A percentile compares a stretch with the other conserved stretches of the same genome.
phyloP scores from a whole-genome alignment of 1,140 invertebrate species.

The Nixonia krombeini region DNA sequence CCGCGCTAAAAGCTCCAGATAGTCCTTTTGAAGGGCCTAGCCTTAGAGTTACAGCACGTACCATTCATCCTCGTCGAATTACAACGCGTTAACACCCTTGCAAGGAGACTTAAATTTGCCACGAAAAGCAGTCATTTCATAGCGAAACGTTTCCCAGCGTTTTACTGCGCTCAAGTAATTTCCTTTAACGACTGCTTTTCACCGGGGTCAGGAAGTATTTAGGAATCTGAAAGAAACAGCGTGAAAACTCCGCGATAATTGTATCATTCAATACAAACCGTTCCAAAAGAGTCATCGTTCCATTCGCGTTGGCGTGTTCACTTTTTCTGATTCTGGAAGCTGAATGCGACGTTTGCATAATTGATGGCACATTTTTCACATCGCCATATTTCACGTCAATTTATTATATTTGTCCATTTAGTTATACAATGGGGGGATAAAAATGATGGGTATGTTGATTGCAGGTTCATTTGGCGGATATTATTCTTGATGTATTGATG shows the following conservation, averaged over 20 bases:
- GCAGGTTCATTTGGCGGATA: too few relatives aligned
- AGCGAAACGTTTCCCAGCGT: constrained; percentile 24
- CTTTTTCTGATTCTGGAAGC: neutral
- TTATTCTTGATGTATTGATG: too few relatives aligned
- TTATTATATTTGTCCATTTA: too few relatives aligned
- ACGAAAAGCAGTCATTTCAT: constrained; percentile 38
- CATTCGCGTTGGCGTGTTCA: too few relatives aligned
- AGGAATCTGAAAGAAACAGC: constrained; percentile 45
- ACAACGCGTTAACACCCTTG: constrained; percentile 43
- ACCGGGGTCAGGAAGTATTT: constrained; percentile 44
- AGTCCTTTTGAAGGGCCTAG: constrained; percentile 30
- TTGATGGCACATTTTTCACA: neutral
- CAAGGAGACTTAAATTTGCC: constrained; percentile 35
- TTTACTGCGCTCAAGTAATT: constrained; percentile 37
- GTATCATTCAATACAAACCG: too few relatives aligned
- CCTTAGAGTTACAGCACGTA: constrained; percentile 29
- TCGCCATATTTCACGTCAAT: neutral
- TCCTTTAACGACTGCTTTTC: constrained; percentile 45
- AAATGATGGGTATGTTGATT: too few relatives aligned
- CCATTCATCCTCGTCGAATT: constrained; percentile 37
- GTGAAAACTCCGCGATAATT: constrained; percentile 31
- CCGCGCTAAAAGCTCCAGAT: constrained; percentile 19
- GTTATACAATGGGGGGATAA: too few relatives aligned
- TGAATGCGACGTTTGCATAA: neutral
- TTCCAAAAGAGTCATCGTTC: too few relatives aligned